phyloP scores from a whole-genome alignment of 2,888 invertebrate genomes.

The Platycheirus albimanus region DNA sequence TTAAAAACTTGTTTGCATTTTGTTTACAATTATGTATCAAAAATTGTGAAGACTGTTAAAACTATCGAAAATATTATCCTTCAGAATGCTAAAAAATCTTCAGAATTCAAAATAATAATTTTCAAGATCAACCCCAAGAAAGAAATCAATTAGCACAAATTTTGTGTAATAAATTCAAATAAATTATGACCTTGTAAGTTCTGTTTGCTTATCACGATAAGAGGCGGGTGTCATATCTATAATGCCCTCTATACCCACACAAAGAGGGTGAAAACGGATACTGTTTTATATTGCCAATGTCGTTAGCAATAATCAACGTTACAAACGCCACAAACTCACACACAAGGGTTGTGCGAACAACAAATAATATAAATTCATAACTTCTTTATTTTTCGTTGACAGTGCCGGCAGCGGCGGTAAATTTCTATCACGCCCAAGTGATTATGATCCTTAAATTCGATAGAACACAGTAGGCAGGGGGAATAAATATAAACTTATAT shows the following conservation, averaged over 20 bases:
- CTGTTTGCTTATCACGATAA: constrained; percentile 67
- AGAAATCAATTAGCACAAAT: constrained; percentile 58
- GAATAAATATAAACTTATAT: constrained; percentile 47
- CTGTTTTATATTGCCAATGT: constrained; percentile 28
- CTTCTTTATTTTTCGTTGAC: constrained; percentile 39
- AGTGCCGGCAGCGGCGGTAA: constrained; percentile 52
- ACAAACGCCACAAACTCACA: not conserved
- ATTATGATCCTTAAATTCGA: constrained; percentile 72
- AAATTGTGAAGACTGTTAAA: too few species aligned
- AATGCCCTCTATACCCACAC: not conserved
- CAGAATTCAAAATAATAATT: too few species aligned
- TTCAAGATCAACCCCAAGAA: not conserved
- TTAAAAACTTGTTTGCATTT: too few species aligned
- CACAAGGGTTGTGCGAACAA: constrained; percentile 22
- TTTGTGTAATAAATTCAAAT: constrained; percentile 42
- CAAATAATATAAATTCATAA: constrained; percentile 70
- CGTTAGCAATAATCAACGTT: constrained; percentile 6
- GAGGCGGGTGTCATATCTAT: constrained; percentile 65
- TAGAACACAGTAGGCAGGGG: constrained; percentile 33
- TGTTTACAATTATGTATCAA: too few species aligned
- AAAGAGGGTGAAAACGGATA: constrained; percentile 51
- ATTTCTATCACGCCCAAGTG: constrained; percentile 72
- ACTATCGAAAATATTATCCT: too few species aligned
- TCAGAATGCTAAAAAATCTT: too few species aligned
- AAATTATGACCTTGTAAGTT: constrained; percentile 71